phyloP scores from a whole-genome alignment of 1,140 invertebrate species.

The Oncopodura yosiiana region DNA sequence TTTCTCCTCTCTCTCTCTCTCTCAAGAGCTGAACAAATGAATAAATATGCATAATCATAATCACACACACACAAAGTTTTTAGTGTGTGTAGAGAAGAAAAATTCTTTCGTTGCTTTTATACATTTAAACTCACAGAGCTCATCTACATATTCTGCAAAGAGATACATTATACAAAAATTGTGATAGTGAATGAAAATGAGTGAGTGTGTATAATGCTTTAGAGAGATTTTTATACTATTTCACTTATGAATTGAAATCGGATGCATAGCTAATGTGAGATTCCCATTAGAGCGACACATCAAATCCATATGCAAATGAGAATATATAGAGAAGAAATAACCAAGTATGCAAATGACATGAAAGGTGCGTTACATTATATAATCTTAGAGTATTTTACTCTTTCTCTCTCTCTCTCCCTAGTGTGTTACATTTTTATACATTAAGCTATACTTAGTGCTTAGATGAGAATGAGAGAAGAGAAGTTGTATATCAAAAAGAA shows the following conservation, averaged over 20 bases:
- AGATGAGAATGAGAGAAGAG: neutral
- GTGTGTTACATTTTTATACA: neutral
- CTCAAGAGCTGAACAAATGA: slow-evolving; percentile 6
- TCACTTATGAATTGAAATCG: neutral
- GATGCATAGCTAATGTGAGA: slow-evolving; percentile 19
- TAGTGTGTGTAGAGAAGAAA: no score
- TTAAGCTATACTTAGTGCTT: slow-evolving; percentile 3
- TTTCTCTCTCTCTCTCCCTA: no score
- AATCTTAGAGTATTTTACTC: slow-evolving; percentile 10
- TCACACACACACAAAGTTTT: no score
- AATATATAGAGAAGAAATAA: no score
- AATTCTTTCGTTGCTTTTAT: no score
- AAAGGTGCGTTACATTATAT: slow-evolving; percentile 1
- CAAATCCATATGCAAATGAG: slow-evolving; percentile 16
- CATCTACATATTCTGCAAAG: no score
- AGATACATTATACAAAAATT: no score
- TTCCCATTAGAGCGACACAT: slow-evolving; percentile 14
- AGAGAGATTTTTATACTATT: no score
- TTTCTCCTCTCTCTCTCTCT: neutral
- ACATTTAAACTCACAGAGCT: no score
- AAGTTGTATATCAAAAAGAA: slow-evolving; percentile 4
- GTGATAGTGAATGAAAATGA: no score
- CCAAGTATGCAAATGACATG: slow-evolving; percentile 15
- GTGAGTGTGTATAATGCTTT: no score
- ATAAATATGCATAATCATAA: slow-evolving; percentile 10